Conservation (phyloP, 2,113 vertebrate species). For the Tachycineta bicolor region DNA sequence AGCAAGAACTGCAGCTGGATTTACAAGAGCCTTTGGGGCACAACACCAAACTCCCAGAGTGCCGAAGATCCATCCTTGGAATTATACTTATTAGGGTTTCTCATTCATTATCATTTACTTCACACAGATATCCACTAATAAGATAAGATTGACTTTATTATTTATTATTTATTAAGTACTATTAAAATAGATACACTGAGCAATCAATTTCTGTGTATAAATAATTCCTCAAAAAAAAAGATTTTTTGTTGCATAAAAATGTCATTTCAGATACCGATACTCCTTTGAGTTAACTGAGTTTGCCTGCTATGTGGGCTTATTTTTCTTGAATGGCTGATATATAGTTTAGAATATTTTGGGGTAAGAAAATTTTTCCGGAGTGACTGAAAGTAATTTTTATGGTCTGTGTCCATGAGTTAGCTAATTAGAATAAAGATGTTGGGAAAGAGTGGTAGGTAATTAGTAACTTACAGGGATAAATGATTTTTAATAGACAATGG, state of each 20-base stretch:
- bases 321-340: background rate
- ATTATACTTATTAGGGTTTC: constrained; percentile 46
- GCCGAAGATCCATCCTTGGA: constrained; percentile 18
- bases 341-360: background rate
- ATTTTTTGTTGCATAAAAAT: background rate
- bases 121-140: background rate
- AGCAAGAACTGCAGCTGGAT: constrained; percentile 59
- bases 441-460: background rate
- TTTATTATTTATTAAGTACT: constrained; percentile 26
- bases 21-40: constrained; percentile 69
- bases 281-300: background rate
- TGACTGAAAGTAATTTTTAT: background rate
- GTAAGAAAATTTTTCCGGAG: background rate
- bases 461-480: background rate
- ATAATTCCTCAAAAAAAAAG: background rate
- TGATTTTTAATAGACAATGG: constrained; percentile 8
- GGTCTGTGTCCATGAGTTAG: background rate
- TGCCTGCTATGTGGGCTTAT: background rate
- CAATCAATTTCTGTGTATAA: background rate
- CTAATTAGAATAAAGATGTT: background rate
- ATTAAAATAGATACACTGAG: background rate
- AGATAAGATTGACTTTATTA: background rate
- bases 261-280: background rate
- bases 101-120: constrained; percentile 48
- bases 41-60: constrained; percentile 50